Percentiles rank a stretch among this genome's conserved stretches.
phyloP scores from a whole-genome alignment of 2,888 invertebrate genomes.

The Tuta absoluta region DNA sequence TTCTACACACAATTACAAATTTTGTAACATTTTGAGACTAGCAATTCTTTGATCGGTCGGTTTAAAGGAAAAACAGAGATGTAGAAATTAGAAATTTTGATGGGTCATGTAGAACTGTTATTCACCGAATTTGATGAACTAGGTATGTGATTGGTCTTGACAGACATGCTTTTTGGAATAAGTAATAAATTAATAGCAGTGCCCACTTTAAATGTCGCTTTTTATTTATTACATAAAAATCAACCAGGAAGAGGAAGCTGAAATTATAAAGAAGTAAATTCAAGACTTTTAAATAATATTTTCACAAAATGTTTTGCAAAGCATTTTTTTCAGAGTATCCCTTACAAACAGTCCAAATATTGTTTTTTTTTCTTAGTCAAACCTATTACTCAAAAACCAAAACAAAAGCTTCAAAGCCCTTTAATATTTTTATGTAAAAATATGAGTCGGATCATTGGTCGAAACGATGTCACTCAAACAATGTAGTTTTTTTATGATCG shows the following conservation, averaged over 20 bases:
- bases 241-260: neutral
- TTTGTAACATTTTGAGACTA: constrained; percentile 65
- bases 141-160: neutral
- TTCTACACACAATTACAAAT: neutral
- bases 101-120: neutral
- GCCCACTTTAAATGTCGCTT: neutral
- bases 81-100: neutral
- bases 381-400: no score
- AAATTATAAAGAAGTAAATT: neutral
- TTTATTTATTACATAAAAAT: neutral
- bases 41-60: constrained; percentile 67
- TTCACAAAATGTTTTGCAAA: no score
- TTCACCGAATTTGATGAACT: neutral
- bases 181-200: neutral
- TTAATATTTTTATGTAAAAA: neutral
- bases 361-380: no score
- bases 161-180: constrained; percentile 4
- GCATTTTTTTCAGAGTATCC: no score
- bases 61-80: neutral
- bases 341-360: neutral
- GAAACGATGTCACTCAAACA: neutral
- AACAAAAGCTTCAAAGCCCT: neutral
- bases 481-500: neutral
- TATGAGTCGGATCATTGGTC: neutral
- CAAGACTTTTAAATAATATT: no score